A percentile compares a stretch with the other conserved stretches of the same genome.
Conservation (phyloP, 2,113 vertebrate genomes). For the Quiscalus mexicanus region DNA sequence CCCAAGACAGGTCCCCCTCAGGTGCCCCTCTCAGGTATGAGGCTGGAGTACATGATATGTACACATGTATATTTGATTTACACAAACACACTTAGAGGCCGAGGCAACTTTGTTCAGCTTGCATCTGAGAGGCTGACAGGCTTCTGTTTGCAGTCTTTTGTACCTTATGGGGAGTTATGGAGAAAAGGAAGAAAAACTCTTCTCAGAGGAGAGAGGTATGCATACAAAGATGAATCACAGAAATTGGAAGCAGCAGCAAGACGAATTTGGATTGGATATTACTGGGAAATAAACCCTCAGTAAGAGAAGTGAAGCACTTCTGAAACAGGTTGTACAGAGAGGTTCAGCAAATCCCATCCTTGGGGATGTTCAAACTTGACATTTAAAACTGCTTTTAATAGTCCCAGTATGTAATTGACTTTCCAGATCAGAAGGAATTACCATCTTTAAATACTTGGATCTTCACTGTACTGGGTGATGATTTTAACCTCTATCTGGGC, state of each 20-base stretch:
- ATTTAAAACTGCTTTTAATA: neutral
- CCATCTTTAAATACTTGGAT: neutral
- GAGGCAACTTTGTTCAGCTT: neutral
- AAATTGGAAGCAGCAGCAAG: neutral
- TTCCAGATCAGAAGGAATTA: neutral
- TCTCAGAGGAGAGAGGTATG: neutral
- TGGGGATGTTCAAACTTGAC: neutral
- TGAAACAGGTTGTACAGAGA: neutral
- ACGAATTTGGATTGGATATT: neutral
- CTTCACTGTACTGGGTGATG: neutral
- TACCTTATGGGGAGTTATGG: neutral
- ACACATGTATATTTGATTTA: neutral
- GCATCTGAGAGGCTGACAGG: fast-evolving
- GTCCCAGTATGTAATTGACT: neutral
- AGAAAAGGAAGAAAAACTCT: neutral
- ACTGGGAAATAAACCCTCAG: neutral
- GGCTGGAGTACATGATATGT: neutral
- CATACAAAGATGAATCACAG: neutral
- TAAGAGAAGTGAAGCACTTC: neutral
- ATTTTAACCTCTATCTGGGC: neutral
- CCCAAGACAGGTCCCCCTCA: neutral
- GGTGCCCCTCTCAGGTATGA: neutral
- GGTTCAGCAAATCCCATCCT: neutral
- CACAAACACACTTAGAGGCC: fast-evolving
- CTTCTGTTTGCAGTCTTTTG: neutral